Evolutionary conservation across 2,797 vertebrate species (phyloP), one percentile per base, ranked within the genome.

Genomic region (Emydoidea blandingii): DNA sequence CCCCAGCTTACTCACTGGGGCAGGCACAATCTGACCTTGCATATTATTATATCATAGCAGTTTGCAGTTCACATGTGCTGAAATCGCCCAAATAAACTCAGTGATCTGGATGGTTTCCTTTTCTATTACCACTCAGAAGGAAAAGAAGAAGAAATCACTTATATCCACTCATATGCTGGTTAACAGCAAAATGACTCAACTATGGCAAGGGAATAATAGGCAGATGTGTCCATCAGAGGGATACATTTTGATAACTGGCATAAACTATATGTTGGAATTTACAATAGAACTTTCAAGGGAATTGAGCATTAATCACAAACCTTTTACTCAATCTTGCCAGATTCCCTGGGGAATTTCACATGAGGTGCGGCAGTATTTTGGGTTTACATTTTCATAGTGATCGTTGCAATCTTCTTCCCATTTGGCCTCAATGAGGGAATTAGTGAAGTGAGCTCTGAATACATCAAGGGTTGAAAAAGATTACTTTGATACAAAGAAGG

Each of bases 51-150:
- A 80, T n/a, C 10, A 21, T 52, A 44, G 88, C 90, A 90, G 85
- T 91, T 81, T 90, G 10, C 4, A 4, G 2, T 91, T 91, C 41
- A 65, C 12, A 9, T 86, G 54, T 92, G 82, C 91, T 84, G 41
- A 68, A 57, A 9, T 6, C 44, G 31, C 54, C 59, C 25, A 79
- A 92, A 84, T 79, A 86, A 96, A 81, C 18, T 1, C 0, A 74
- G 41, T 0, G 1, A 79, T 62, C 81, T 0, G 0, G 14, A 79
- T 84, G 47, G 62, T 90, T 94, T 74, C 27, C 57, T 92, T 94
- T 86, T 72, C 80, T 86, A 59, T 91, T 88, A 62, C 84, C 86
- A 92, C 81, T 95, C 34, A 81, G 92, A 90, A 82, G 29, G 6
- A 27, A n/a, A 50, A 59, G 18, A 86, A 85, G 79, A 84, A 94